These are phyloP conservation scores for Zoanthus gigantus DNA, from an alignment of 92 coral and sea anemone genomes.

Conservation along the genomic window DNA sequence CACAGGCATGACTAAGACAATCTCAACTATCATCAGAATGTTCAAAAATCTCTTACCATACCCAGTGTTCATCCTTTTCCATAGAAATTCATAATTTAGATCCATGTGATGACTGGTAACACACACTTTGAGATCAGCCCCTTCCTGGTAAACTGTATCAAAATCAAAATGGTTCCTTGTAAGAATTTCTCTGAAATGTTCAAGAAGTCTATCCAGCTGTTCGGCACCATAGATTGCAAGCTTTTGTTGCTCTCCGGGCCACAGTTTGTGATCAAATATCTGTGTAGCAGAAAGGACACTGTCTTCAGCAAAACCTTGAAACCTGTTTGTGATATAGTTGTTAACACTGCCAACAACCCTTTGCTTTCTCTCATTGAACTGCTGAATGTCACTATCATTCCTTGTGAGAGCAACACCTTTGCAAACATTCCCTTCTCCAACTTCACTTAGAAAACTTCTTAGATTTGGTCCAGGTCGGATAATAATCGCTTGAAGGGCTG, in stretches of 20 bases:
- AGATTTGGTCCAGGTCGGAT: slow-evolving; percentile 6
- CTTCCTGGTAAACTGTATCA: slow-evolving; percentile 3
- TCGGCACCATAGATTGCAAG: slow-evolving; percentile 12
- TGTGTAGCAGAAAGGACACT: slow-evolving; percentile 10
- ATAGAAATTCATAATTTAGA: slow-evolving; percentile 10
- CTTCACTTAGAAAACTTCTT: not conserved
- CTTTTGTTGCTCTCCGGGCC: not conserved
- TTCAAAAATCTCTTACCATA: not conserved
- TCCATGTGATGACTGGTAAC: not conserved
- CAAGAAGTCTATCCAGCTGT: not conserved
- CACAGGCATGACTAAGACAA: not conserved
- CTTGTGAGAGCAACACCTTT: not conserved
- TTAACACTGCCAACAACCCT: slow-evolving; percentile 6
- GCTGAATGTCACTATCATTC: not conserved
- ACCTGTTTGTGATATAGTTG: not conserved
- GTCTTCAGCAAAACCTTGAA: slow-evolving; percentile 1
- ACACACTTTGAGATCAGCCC: slow-evolving; percentile 12
- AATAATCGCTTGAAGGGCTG: slow-evolving; percentile 4
- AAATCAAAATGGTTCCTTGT: slow-evolving; percentile 11
- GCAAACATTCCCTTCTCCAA: slow-evolving; percentile 8
- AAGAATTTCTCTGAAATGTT: slow-evolving; percentile 14
- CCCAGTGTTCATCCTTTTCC: not conserved
- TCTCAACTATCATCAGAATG: slow-evolving; percentile 14
- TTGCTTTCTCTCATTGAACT: slow-evolving; percentile 10
- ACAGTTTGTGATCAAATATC: slow-evolving; percentile 7